Conservation (phyloP, 53 echinoderm and acorn worm species). For the Echinometra lucunter region DNA sequence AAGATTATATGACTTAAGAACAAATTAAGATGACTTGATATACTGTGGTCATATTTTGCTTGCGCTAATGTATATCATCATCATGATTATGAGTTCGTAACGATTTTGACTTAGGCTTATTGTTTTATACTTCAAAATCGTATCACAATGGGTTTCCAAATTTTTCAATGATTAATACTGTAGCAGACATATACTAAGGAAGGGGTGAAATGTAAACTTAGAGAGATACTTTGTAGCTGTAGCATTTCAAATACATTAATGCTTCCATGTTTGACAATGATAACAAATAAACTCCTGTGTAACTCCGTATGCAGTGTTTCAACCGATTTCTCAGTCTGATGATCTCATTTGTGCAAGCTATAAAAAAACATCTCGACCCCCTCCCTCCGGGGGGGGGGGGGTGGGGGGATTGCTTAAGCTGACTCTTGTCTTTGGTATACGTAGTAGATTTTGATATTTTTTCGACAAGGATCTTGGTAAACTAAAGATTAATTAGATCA, state of each 20-base stretch:
- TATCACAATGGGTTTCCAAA: not conserved
- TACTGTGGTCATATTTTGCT: not conserved
- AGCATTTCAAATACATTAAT: not conserved
- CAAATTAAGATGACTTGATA: not conserved
- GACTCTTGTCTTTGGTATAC: not conserved
- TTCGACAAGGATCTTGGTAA: not conserved
- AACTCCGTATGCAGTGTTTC: slow-evolving; percentile 30
- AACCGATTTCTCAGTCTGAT: not conserved
- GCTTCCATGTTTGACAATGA: slow-evolving; percentile 34
- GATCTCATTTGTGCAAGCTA: not conserved
- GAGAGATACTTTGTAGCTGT: not conserved
- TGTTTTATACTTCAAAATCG: not conserved
- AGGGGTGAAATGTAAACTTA: not conserved
- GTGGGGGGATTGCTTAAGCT: too few relatives aligned
- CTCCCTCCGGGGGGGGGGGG: too few relatives aligned
- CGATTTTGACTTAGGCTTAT: not conserved
- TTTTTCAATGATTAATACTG: too few relatives aligned
- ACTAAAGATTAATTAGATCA: not conserved
- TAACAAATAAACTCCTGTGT: slow-evolving; percentile 7
- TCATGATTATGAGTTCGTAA: not conserved
- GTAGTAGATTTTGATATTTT: too few relatives aligned
- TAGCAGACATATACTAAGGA: too few relatives aligned
- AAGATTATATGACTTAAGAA: not conserved
- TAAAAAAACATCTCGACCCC: too few relatives aligned
- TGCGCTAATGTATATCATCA: not conserved